Conservation (phyloP, 2,113 vertebrate genomes). For the Mungos mungo region DNA sequence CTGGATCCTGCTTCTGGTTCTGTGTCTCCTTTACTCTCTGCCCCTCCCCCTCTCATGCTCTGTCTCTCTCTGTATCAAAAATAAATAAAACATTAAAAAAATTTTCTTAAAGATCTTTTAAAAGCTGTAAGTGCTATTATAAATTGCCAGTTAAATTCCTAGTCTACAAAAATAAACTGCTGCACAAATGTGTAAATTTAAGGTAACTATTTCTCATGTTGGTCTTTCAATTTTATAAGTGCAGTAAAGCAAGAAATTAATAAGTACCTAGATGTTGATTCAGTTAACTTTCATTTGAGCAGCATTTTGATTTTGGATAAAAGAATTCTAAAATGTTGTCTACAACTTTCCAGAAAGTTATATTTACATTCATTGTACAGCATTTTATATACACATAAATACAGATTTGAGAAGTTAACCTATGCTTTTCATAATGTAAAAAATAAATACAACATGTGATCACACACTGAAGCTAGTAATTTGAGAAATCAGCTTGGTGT, state of each 20-base stretch:
- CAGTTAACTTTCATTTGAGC: constrained; percentile 29
- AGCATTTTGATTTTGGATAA: constrained; percentile 60
- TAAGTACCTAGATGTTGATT: constrained; percentile 9
- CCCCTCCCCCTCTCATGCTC: no score
- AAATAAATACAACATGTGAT: constrained; percentile 17
- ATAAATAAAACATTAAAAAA: no score
- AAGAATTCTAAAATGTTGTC: constrained; percentile 40
- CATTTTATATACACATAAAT: constrained; percentile 67
- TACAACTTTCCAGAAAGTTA: constrained; percentile 46
- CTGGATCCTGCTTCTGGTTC: no score
- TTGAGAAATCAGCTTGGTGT: not conserved
- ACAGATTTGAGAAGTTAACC: constrained; percentile 56
- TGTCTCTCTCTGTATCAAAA: no score
- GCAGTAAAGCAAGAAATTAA: constrained; percentile 35
- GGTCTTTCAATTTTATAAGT: not conserved
- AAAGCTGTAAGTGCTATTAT: constrained; percentile 36
- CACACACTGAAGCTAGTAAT: not conserved
- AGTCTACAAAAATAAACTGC: constrained; percentile 63
- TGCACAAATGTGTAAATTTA: constrained; percentile 45
- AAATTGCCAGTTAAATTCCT: constrained; percentile 42
- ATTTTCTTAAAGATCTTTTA: not conserved
- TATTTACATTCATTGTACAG: constrained; percentile 68
- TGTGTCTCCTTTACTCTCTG: no score
- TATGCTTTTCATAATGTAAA: constrained; percentile 36
- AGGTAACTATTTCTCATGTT: constrained; percentile 16